These are phyloP conservation scores for Ganaspis sp. DNA, from an alignment of 1,140 invertebrate genomes.

Conservation along the genomic window DNA sequence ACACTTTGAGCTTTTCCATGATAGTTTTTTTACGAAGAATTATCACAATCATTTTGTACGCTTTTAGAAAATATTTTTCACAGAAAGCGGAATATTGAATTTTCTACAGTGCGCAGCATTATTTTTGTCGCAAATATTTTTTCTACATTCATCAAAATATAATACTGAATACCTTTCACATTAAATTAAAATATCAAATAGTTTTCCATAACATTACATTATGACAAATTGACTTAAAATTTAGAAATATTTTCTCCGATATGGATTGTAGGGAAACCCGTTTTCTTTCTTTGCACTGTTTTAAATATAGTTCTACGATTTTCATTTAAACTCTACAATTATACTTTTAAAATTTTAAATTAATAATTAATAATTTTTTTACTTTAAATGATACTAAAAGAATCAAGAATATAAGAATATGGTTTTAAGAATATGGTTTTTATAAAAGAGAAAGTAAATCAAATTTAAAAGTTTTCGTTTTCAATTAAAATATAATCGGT, in stretches of 20 bases:
- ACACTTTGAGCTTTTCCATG: conserved; percentile 10
- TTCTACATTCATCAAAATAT: neutral
- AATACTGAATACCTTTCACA: neutral
- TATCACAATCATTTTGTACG: conserved; percentile 54
- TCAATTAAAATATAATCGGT: no score
- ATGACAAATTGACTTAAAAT: neutral
- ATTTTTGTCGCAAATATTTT: conserved; percentile 6
- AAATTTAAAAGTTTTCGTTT: no score
- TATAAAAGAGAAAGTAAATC: no score
- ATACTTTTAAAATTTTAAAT: no score
- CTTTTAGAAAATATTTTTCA: conserved; percentile 19
- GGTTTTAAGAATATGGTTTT: no score
- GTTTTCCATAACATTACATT: neutral
- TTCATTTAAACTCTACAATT: no score
- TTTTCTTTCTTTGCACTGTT: neutral
- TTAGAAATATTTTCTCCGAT: neutral
- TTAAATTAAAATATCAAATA: neutral
- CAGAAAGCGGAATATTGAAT: neutral
- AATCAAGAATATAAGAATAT: no score
- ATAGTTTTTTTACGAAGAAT: conserved; percentile 18
- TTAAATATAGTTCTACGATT: no score
- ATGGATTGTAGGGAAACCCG: neutral
- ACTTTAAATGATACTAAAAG: no score
- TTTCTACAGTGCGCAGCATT: neutral
- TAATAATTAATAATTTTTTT: no score